A percentile compares a stretch with the other conserved stretches of the same genome.
phyloP scores from a whole-genome alignment of 2,888 invertebrate species.

The Alviniconcha strummeri region DNA sequence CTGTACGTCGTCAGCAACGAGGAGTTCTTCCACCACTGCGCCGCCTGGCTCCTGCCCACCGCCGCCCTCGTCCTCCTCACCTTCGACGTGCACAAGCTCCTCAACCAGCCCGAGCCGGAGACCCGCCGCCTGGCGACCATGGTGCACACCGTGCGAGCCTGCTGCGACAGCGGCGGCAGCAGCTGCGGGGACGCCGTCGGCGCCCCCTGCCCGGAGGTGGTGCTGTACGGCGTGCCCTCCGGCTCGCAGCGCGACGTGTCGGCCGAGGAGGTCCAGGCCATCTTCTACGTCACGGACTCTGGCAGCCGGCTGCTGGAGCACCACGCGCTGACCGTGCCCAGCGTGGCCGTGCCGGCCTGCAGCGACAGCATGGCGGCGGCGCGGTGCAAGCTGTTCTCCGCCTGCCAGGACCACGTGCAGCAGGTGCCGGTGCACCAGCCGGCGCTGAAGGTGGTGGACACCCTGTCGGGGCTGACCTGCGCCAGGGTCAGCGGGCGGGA shows the following conservation, averaged over 20 bases:
- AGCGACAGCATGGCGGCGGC: background rate
- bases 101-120: slow-evolving; percentile 51
- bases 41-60: slow-evolving; percentile 54
- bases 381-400: background rate
- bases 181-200: background rate
- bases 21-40: slow-evolving; percentile 54
- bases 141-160: slow-evolving; percentile 52
- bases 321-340: background rate
- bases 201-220: slow-evolving; percentile 49
- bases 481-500: background rate
- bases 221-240: slow-evolving; percentile 38
- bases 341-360: background rate
- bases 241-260: slow-evolving; percentile 18
- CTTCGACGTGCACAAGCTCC: slow-evolving; percentile 56
- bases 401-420: background rate
- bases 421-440: background rate
- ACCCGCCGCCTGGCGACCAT: slow-evolving; percentile 52
- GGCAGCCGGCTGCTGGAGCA: slow-evolving; percentile 27
- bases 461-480: background rate
- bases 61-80: slow-evolving; percentile 54
- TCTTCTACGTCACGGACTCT: slow-evolving; percentile 26
- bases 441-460: background rate
- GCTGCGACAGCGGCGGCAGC: slow-evolving; percentile 35
- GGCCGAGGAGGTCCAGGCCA: slow-evolving; percentile 25
- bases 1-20: slow-evolving; percentile 55